phyloP scores from a whole-genome alignment of 2,113 vertebrate species.

The Lucifuga dentata region DNA sequence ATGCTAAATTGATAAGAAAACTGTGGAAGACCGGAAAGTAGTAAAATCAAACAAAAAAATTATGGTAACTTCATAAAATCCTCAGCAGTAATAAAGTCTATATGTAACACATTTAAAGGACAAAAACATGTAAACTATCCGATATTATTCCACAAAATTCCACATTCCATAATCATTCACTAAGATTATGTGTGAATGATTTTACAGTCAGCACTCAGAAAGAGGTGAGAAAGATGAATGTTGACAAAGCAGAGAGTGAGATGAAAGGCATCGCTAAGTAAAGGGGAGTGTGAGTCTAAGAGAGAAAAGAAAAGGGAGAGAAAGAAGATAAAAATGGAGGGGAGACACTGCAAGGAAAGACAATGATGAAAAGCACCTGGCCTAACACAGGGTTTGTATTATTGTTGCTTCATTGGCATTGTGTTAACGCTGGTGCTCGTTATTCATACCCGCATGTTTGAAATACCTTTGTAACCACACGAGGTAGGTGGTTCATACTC shows the following conservation, averaged over 20 bases:
- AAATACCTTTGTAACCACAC: slow-evolving; percentile 25
- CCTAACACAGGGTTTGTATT: background rate
- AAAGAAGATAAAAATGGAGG: slow-evolving; percentile 24
- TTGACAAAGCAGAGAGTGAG: background rate
- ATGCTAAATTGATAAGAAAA: no score
- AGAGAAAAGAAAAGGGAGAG: slow-evolving; percentile 8
- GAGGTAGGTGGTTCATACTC: background rate
- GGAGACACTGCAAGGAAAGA: slow-evolving; percentile 1
- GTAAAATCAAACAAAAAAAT: no score
- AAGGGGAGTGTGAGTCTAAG: slow-evolving; percentile 23
- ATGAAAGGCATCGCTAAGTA: slow-evolving; percentile 39
- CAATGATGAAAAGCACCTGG: slow-evolving; percentile 16
- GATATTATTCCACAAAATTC: no score
- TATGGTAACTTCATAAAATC: no score
- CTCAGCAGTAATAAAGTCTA: no score
- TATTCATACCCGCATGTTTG: slow-evolving; percentile 23
- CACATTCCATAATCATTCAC: no score
- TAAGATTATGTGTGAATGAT: slow-evolving; percentile 1
- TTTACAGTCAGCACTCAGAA: background rate
- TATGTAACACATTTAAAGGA: no score
- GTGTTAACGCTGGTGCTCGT: background rate
- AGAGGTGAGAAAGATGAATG: slow-evolving; percentile 21
- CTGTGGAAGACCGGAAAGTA: no score
- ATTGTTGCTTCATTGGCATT: slow-evolving; percentile 1
- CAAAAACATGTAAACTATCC: no score